Percentiles rank a stretch among this genome's conserved stretches.
Conservation (phyloP, 2,797 vertebrate genomes). For the Sebastes glaucus region DNA sequence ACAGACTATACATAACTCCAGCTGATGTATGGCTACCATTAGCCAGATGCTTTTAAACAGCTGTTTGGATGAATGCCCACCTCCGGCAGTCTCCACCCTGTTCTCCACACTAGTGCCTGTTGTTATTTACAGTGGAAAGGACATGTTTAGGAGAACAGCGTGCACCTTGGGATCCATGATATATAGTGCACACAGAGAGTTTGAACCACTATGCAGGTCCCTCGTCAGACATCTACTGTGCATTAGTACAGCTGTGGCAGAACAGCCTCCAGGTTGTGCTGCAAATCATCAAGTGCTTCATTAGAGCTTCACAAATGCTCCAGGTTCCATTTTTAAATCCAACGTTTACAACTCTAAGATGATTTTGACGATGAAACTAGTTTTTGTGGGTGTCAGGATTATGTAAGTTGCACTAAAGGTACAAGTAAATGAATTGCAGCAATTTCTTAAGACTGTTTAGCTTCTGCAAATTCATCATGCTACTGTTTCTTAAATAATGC, state of each 20-base stretch:
- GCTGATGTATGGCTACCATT: constrained; percentile 62
- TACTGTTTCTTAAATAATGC: not conserved
- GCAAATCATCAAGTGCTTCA: not conserved
- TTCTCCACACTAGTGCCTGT: not conserved
- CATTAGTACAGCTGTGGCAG: not conserved
- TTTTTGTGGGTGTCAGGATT: not conserved
- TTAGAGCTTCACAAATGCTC: not conserved
- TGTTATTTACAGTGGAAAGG: constrained; percentile 47
- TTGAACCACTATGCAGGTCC: not conserved
- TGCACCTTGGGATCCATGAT: constrained; percentile 18
- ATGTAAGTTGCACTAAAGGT: not conserved
- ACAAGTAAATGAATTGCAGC: not conserved
- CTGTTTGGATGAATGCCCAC: constrained; percentile 51
- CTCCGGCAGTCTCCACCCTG: constrained; percentile 6
- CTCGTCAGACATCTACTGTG: not conserved
- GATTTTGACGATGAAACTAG: not conserved
- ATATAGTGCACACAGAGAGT: not conserved
- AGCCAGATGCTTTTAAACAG: constrained; percentile 63
- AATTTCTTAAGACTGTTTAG: not conserved
- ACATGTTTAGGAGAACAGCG: constrained; percentile 18
- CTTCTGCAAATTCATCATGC: too few species aligned
- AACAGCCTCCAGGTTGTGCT: not conserved
- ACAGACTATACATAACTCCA: constrained; percentile 41
- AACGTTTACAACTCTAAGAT: not conserved
- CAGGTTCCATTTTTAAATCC: not conserved